phyloP scores from a whole-genome alignment of 2,113 vertebrate species.

The Nycticebus coucang region DNA sequence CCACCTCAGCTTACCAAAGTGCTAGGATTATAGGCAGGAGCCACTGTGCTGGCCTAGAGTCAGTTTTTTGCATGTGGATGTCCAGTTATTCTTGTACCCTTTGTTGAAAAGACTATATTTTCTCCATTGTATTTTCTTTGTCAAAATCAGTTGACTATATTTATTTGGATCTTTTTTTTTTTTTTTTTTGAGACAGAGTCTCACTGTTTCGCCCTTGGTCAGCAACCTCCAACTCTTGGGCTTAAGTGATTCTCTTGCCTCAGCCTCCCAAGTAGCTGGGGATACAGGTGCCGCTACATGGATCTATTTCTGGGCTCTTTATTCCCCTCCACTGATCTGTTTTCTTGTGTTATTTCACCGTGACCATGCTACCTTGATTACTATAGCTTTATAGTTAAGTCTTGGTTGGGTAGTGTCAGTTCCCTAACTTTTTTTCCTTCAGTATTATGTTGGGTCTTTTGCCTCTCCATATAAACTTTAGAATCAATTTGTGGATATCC shows the following conservation, averaged over 20 bases:
- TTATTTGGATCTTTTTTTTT: neutral
- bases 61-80: neutral
- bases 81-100: neutral
- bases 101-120: neutral
- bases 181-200: too few species aligned
- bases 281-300: too few species aligned
- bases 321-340: neutral
- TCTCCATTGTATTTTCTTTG: neutral
- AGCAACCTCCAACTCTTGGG: too few species aligned
- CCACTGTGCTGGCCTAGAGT: neutral
- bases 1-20: too few species aligned
- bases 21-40: too few species aligned
- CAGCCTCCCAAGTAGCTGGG: too few species aligned
- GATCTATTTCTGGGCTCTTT: neutral
- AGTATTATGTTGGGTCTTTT: neutral
- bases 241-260: too few species aligned
- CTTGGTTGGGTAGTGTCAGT: neutral
- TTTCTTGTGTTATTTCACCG: neutral
- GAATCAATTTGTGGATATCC: neutral
- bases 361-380: neutral
- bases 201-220: too few species aligned
- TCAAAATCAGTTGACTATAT: neutral
- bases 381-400: neutral
- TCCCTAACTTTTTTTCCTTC: neutral
- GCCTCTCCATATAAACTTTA: neutral